Evolutionary conservation across 2,797 vertebrate genomes (phyloP), one percentile per base, ranked within the genome.

Genomic region (Muraenolepis orangiensis): DNA sequence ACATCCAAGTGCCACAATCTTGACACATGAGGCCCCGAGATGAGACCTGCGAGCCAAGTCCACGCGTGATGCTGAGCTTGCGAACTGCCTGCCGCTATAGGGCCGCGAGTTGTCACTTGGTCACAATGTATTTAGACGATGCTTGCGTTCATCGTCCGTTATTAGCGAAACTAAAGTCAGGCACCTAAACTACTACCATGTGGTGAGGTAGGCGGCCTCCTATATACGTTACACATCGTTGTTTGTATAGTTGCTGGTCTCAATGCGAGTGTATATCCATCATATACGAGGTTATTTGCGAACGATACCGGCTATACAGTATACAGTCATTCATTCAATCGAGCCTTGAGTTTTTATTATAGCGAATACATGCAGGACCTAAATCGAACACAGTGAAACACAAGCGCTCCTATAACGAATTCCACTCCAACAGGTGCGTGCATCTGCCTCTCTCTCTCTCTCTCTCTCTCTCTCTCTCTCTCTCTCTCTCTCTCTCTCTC

Each of bases 1-100:
- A 84, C 89, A 87, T 82, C 78, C 74, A 70, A 78, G 89, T 91
- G 88, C 84, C 84, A 91, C 81, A 91, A 86, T 91, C 81, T 86
- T 84, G 80, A 88, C 76, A 76, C 79, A 84, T 91, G 89, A 91
- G 81, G 80, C 89, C 89, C 81, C 79, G 87, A 40, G 40, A 73
- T n/a, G 73, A 76, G 78, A 89, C 85, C n/a, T n/a, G n/a, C n/a
- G n/a, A n/a, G n/a, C n/a, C 87, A 84, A 85, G 86, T 83, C 80
- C 76, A 79, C 72, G n/a, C n/a, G 16, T 85, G 81, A 3, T n/a
- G 7, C 51, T 2, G 6, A n/a, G n/a, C 51, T 89, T 83, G 86
- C 26, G 14, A 74, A 80, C 31, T 57, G 80, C 73, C 79, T 75
- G 71, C n/a, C n/a, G n/a, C n/a, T 78, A 80, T 73, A n/a, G n/a